phyloP scores from a whole-genome alignment of 1,140 invertebrate genomes.

The Drosophila aff. region DNA sequence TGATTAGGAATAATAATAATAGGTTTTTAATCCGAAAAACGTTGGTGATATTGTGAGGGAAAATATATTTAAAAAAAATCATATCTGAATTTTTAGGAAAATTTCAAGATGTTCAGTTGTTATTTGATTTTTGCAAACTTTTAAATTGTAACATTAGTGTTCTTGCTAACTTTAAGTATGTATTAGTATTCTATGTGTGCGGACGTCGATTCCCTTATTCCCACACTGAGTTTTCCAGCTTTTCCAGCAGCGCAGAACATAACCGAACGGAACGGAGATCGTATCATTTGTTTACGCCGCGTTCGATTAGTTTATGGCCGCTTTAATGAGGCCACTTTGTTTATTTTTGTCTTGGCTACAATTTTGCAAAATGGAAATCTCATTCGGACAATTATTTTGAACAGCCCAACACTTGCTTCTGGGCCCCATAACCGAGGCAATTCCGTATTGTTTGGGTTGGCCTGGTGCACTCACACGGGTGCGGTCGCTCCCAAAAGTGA shows the following conservation, averaged over 20 bases:
- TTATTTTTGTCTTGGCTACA: constrained; percentile 66
- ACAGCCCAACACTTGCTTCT: constrained; percentile 23
- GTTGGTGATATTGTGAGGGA: no score
- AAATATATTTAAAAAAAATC: no score
- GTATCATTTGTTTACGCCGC: constrained; percentile 76
- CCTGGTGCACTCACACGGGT: constrained; percentile 47
- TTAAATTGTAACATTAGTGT: neutral
- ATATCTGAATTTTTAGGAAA: no score
- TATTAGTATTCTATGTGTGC: neutral
- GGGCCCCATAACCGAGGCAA: constrained; percentile 22
- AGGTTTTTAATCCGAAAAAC: no score
- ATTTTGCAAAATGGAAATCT: constrained; percentile 46
- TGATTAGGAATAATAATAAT: no score
- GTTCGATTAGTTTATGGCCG: constrained; percentile 71
- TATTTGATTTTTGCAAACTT: no score
- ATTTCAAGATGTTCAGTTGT: no score
- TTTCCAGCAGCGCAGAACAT: constrained; percentile 56
- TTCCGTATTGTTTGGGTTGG: constrained; percentile 48
- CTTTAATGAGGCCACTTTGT: constrained; percentile 73
- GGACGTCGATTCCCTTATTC: constrained; percentile 42
- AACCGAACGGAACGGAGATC: constrained; percentile 11
- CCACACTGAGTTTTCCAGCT: constrained; percentile 69
- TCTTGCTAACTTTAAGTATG: neutral
- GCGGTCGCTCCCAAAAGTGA: constrained; percentile 39
- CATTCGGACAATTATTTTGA: constrained; percentile 23